A percentile compares a stretch with the other conserved stretches of the same genome.
These are phyloP conservation scores for western clawed frog (Xenopus tropicalis) DNA, from an alignment of 2,113 vertebrate genomes.

Conservation along the genomic window UCB_Xtro_10.0 CM004449.2:89060501-89061000, in stretches of 20 bases:
- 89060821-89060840: slow-evolving; percentile 13
- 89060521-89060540: too few relatives aligned
- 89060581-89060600: slow-evolving; percentile 52
- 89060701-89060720: neutral
- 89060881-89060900: slow-evolving; percentile 76
- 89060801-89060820: slow-evolving; percentile 21
- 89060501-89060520: too few relatives aligned
- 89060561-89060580: slow-evolving; percentile 23
- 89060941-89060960: slow-evolving; percentile 62
- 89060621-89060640: slow-evolving; percentile 55
- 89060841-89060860: neutral
- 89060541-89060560: neutral
- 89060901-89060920: slow-evolving; percentile 56
- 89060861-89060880: slow-evolving; percentile 55
- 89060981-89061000: slow-evolving; percentile 71
- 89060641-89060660: slow-evolving; percentile 47
- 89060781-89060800: slow-evolving; percentile 8
- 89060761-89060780: slow-evolving; percentile 33
- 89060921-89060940: slow-evolving; percentile 87
- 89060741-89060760: slow-evolving; percentile 3
- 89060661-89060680: slow-evolving; percentile 37
- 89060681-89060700: slow-evolving; percentile 32
- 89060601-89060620: slow-evolving; percentile 53
- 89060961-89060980: slow-evolving; percentile 70
- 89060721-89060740: neutral